A percentile compares a stretch with the other conserved stretches of the same genome.
Evolutionary conservation across 1,140 invertebrate species (phyloP).

Genomic region (Eulimnadia texana): DNA sequence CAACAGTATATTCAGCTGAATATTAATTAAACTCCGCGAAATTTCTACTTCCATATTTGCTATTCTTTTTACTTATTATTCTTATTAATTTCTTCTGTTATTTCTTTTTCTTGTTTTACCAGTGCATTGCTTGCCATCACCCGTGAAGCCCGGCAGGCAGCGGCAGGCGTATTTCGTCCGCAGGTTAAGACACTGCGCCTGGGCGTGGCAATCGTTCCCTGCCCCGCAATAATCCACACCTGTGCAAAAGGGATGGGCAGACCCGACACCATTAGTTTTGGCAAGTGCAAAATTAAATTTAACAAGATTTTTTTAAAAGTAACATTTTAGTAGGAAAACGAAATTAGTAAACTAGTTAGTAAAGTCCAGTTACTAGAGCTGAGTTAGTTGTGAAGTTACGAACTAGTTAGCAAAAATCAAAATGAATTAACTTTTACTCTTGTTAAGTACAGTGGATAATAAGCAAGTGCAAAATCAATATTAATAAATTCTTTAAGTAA

Average conservation of each 20-base stretch:
- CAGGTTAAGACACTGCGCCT: conserved; percentile 69
- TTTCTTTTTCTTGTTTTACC: conserved; percentile 35
- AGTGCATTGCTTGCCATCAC: conserved; percentile 59
- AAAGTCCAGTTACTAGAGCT: too few relatives aligned
- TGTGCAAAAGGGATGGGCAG: conserved; percentile 23
- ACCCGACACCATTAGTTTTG: conserved; percentile 2
- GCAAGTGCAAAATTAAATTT: too few relatives aligned
- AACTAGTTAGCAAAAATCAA: too few relatives aligned
- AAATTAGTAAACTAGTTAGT: background rate
- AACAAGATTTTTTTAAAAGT: background rate
- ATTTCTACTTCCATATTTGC: background rate
- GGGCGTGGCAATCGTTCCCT: conserved; percentile 64
- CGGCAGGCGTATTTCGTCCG: conserved; percentile 69
- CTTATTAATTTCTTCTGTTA: background rate
- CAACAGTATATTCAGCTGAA: too few relatives aligned
- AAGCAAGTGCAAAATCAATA: too few relatives aligned
- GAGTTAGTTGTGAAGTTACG: too few relatives aligned
- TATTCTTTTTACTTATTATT: background rate
- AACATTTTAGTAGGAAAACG: background rate
- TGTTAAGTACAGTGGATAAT: too few relatives aligned
- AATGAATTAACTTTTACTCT: too few relatives aligned
- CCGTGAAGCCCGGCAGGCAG: conserved; percentile 64
- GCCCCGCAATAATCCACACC: conserved; percentile 73
- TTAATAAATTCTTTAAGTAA: too few relatives aligned
- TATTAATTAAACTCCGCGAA: background rate